Conservation (phyloP, 2,797 vertebrate genomes). For the Myotis vivesi region DNA sequence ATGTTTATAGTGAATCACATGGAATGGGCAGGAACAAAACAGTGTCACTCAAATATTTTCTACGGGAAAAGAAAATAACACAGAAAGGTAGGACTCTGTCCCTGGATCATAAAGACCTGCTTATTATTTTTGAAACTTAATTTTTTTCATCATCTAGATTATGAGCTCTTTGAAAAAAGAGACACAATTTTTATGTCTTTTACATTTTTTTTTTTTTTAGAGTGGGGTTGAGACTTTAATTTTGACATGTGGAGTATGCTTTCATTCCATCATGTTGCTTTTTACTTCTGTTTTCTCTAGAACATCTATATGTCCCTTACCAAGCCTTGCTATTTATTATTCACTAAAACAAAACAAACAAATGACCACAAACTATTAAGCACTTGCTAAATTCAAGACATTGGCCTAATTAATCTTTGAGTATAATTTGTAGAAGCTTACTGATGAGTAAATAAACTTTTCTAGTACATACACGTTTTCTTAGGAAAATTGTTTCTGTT, state of each 20-base stretch:
- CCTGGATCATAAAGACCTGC: background rate
- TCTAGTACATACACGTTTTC: background rate
- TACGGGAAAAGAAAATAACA: background rate
- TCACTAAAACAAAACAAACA: background rate
- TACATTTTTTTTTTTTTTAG: background rate
- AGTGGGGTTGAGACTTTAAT: background rate
- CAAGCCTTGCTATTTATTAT: background rate
- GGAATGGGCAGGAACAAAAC: background rate
- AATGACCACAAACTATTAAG: background rate
- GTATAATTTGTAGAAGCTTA: background rate
- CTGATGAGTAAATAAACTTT: background rate
- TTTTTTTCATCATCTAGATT: constrained; percentile 13
- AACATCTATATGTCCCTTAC: background rate
- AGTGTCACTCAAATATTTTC: background rate
- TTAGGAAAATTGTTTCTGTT: background rate
- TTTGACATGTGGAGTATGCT: background rate
- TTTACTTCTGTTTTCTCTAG: background rate
- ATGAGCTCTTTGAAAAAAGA: background rate
- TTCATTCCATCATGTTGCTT: background rate
- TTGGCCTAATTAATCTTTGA: background rate
- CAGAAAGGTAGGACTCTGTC: background rate
- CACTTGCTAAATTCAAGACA: background rate
- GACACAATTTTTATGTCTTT: constrained; percentile 20
- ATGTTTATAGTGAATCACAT: background rate
- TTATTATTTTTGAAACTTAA: constrained; percentile 19